Base-by-base conservation (phyloP, 2,797 vertebrate genomes). In the Chlorospingus semifuscus region DNA sequence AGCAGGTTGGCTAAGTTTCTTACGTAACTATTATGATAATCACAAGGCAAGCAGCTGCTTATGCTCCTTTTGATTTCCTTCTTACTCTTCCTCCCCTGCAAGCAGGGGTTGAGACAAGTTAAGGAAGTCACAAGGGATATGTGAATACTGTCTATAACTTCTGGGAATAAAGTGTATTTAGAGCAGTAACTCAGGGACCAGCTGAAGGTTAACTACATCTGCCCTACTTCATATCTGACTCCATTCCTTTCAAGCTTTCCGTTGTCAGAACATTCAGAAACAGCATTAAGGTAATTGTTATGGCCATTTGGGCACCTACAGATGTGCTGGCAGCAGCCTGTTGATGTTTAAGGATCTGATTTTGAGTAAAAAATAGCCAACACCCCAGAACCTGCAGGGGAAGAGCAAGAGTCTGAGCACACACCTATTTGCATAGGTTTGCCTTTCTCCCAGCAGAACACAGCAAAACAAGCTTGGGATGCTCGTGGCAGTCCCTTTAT, bases 1-100 rank as follows among this genome's bases (percentile, higher is more conserved):
- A 95, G 95, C 90, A 95, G 86, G 94, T 95, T 95, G 70, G 81
- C 94, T 94, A 42, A 84, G 94, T 94, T 93, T 69, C 88, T 95
- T 90, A 82, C 0, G 0, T 90, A 92, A 92, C 70, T 79, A 84
- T 64, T 90, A 82, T 76, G 92, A 83, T 89, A 95, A 96, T 96
- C 96, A 96, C 92, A 96, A 93, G 93, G 93, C 81, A 70, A 81
- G 92, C 94, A 96, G 95, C 92, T 96, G 94, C 80, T 95, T 89
- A 91, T 44, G 29, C 32, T 87, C 34, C 85, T 93, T 96, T 93
- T 94, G 69, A 95, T 94, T 94, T 94, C 44, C 53, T 89, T 61
- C 76, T 71, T 34, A 42, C 59, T 94, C 85, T 93, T 83, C 89
- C 61, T 88, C 55, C 57, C 36, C 72, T 86, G 46, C 57, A 55